Conservation (phyloP, 1,140 invertebrate species). For the Ceratina calcarata region DNA sequence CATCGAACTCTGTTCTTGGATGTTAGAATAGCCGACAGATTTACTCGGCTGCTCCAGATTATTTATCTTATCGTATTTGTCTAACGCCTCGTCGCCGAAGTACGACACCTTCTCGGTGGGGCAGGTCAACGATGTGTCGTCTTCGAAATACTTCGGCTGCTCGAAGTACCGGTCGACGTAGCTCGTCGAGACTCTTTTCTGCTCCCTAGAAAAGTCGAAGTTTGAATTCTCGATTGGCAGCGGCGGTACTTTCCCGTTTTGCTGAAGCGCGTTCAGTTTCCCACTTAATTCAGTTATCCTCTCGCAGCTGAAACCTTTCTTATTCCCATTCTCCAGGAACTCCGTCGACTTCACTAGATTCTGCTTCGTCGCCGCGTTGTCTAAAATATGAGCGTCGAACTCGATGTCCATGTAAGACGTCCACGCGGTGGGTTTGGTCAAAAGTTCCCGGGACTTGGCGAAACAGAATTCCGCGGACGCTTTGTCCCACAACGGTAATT, state of each 20-base stretch:
- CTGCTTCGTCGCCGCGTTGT: constrained; percentile 69
- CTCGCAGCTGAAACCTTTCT: constrained; percentile 57
- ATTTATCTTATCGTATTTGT: constrained; percentile 72
- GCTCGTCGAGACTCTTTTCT: constrained; percentile 75
- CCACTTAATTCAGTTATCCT: constrained; percentile 7
- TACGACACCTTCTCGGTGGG: constrained; percentile 57
- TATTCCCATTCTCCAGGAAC: constrained; percentile 73
- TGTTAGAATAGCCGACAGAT: constrained; percentile 66
- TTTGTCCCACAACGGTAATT: constrained; percentile 86
- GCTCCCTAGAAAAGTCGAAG: constrained; percentile 60
- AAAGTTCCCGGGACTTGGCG: constrained; percentile 85
- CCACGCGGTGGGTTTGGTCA: constrained; percentile 82
- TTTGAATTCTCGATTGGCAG: constrained; percentile 63
- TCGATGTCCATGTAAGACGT: constrained; percentile 76
- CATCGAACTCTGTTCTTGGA: constrained; percentile 61
- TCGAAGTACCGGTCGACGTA: constrained; percentile 79
- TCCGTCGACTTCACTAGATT: constrained; percentile 75
- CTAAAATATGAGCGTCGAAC: constrained; percentile 71
- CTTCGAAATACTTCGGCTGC: constrained; percentile 74
- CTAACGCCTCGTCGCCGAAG: constrained; percentile 65
- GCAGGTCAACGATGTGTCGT: constrained; percentile 59
- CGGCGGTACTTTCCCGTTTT: constrained; percentile 69
- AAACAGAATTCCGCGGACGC: constrained; percentile 88
- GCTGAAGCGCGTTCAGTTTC: constrained; percentile 58
- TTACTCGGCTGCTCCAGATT: constrained; percentile 72